phyloP scores from a whole-genome alignment of 2,113 vertebrate species.

The Ciconia maguari region DNA sequence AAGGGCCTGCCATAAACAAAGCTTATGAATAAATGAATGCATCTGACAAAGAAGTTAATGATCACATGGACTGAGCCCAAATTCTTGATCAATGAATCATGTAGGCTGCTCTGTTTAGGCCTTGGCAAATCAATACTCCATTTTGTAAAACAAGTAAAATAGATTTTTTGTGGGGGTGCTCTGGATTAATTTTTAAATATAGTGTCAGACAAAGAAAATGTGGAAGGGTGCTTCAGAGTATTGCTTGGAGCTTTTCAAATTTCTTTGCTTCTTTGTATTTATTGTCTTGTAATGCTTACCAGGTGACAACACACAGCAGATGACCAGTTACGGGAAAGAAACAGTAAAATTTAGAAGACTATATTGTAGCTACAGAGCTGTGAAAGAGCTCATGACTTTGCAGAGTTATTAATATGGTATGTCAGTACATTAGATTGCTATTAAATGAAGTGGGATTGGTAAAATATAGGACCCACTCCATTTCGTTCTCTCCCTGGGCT shows the following conservation, averaged over 20 bases:
- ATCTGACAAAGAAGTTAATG: constrained; percentile 65
- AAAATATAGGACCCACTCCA: neutral
- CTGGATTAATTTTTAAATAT: constrained; percentile 63
- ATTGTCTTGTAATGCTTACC: neutral
- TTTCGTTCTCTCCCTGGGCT: neutral
- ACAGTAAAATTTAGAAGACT: neutral
- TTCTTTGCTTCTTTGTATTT: neutral
- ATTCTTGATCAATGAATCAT: constrained; percentile 72
- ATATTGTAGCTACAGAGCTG: neutral
- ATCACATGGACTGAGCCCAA: constrained; percentile 57
- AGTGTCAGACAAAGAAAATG: constrained; percentile 27
- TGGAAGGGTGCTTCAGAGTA: neutral
- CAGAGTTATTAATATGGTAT: neutral
- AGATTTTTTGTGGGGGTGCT: constrained; percentile 35
- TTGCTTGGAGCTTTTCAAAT: neutral
- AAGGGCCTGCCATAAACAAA: constrained; percentile 4
- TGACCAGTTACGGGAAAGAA: neutral
- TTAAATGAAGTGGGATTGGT: neutral
- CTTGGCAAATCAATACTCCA: constrained; percentile 71
- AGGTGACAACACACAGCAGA: neutral
- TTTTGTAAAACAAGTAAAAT: constrained; percentile 71
- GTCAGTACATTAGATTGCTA: neutral
- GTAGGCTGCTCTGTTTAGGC: constrained; percentile 66
- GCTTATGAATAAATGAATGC: constrained; percentile 64
- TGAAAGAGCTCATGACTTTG: neutral